Conservation (phyloP, 64 coral and sea anemone species). For the Acropora tenuis region DNA sequence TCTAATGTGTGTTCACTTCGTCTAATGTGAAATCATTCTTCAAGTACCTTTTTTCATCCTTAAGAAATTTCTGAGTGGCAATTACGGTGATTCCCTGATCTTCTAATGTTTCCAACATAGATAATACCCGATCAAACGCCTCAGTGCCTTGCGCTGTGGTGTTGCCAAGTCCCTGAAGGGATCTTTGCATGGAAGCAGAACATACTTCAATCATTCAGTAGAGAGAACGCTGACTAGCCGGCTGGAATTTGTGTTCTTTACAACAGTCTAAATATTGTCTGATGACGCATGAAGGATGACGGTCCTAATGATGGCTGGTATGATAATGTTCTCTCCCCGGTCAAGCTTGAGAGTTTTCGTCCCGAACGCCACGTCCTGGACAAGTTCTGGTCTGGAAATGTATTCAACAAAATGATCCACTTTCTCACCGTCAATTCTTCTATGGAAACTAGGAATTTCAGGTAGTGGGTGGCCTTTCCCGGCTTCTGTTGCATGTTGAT, state of each 20-base stretch:
- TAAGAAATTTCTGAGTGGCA: neutral
- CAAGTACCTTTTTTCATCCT: neutral
- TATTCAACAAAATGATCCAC: conserved; percentile 42
- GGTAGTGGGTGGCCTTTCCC: conserved; percentile 11
- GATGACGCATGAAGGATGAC: conserved; percentile 60
- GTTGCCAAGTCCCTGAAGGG: conserved; percentile 64
- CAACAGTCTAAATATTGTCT: conserved; percentile 40
- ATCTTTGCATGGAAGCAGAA: conserved; percentile 60
- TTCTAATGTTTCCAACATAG: neutral
- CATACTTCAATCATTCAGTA: conserved; percentile 61
- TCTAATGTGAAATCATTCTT: neutral
- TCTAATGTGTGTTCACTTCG: neutral
- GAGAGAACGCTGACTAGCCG: conserved; percentile 32
- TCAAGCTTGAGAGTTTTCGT: conserved; percentile 41
- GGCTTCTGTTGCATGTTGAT: conserved; percentile 1
- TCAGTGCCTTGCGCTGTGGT: conserved; percentile 72
- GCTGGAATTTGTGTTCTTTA: conserved; percentile 43
- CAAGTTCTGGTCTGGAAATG: conserved; percentile 18
- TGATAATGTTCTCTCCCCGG: conserved; percentile 6
- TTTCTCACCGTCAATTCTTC: neutral
- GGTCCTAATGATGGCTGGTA: conserved; percentile 56
- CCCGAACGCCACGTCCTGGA: conserved; percentile 49
- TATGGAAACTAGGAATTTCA: neutral
- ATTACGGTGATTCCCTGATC: neutral
- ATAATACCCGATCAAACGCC: conserved; percentile 23